A percentile compares a stretch with the other conserved stretches of the same genome.
These are phyloP conservation scores for Pissodes strobi DNA, from an alignment of 1,140 invertebrate genomes.

Conservation along the genomic window DNA sequence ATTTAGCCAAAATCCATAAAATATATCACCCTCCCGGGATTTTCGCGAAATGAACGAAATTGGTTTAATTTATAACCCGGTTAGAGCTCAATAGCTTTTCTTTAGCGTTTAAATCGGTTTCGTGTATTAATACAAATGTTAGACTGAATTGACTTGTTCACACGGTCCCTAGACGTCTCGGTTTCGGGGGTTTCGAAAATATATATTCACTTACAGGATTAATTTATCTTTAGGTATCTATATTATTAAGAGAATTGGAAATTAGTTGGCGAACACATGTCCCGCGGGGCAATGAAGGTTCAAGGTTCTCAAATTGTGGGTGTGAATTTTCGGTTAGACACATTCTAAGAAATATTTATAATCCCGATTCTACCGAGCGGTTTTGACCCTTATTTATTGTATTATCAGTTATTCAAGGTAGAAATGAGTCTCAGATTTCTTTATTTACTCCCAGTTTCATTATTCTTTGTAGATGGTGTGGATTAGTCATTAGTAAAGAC, in stretches of 20 bases:
- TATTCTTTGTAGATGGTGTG: too few relatives aligned
- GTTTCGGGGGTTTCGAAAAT: background rate
- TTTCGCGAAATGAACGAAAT: constrained; percentile 36
- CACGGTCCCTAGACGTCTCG: constrained; percentile 9
- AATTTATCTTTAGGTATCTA: constrained; percentile 4
- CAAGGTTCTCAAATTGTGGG: too few relatives aligned
- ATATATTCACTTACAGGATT: constrained; percentile 18
- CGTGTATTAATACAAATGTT: constrained; percentile 36
- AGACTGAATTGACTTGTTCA: constrained; percentile 32
- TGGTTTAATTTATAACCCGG: constrained; percentile 37
- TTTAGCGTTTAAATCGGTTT: constrained; percentile 28
- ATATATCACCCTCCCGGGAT: constrained; percentile 35
- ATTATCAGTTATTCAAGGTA: too few relatives aligned
- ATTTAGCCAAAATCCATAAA: constrained; percentile 36
- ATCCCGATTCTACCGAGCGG: too few relatives aligned
- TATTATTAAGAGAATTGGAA: background rate
- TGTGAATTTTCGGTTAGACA: too few relatives aligned
- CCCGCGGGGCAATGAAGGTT: too few relatives aligned
- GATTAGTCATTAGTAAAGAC: too few relatives aligned
- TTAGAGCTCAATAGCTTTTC: constrained; percentile 33
- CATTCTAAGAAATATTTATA: too few relatives aligned
- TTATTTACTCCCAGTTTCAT: too few relatives aligned
- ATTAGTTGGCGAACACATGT: too few relatives aligned
- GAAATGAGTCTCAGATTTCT: too few relatives aligned
- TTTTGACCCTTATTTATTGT: too few relatives aligned